Percentiles rank a stretch among this genome's conserved stretches.
Evolutionary conservation across 2,888 invertebrate genomes (phyloP).

Genomic region (Busseola fusca): DNA sequence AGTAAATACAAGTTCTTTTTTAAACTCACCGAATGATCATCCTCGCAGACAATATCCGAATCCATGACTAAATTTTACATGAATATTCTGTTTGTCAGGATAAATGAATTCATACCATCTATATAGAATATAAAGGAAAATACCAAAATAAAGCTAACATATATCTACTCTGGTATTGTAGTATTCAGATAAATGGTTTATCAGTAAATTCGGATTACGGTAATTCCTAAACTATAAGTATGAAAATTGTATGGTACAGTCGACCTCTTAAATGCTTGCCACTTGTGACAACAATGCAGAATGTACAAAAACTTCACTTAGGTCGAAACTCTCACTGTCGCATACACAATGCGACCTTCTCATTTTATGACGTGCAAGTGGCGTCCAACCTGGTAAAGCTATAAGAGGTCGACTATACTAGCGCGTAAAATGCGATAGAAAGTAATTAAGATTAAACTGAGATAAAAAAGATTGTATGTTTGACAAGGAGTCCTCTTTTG

Average conservation of each 20-base stretch:
- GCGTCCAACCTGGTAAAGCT: neutral
- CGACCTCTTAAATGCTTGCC: neutral
- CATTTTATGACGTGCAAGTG: neutral
- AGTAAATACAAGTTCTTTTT: neutral
- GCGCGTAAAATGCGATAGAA: neutral
- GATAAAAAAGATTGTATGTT: constrained; percentile 11
- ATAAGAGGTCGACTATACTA: neutral
- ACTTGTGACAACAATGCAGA: neutral
- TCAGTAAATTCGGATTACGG: neutral
- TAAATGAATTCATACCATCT: constrained; percentile 20
- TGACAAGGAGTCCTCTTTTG: constrained; percentile 17
- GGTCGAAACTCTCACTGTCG: too few species aligned
- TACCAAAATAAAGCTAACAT: neutral
- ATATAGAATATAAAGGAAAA: constrained; percentile 32
- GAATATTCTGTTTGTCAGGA: constrained; percentile 13
- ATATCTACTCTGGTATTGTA: neutral
- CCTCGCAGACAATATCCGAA: constrained; percentile 6
- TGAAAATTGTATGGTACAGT: neutral
- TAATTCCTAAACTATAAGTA: constrained; percentile 2
- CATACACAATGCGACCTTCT: neutral
- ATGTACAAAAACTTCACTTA: neutral
- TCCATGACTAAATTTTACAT: constrained; percentile 35
- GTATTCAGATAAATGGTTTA: neutral
- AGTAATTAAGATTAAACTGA: neutral
- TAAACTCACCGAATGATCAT: constrained; percentile 17